These are phyloP conservation scores for Drosophila arawakana DNA, from an alignment of 1,140 invertebrate species.

Conservation along the genomic window DNA sequence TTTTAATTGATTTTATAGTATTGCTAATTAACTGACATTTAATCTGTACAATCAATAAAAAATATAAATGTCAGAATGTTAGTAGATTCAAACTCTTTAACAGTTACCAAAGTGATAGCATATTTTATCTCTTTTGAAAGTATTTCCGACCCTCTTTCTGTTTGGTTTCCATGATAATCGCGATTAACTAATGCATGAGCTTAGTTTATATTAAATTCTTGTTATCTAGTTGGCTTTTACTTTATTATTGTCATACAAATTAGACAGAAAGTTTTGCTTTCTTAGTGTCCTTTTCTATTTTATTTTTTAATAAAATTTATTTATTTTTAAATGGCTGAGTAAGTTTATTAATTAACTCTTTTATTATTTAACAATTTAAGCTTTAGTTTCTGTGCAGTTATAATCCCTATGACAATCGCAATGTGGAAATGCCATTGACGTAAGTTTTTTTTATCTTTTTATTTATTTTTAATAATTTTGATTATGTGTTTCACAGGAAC, in stretches of 20 bases:
- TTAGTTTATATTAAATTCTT: neutral
- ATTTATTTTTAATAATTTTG: neutral
- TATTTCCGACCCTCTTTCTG: too few species aligned
- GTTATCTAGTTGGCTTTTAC: neutral
- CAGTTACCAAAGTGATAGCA: too few species aligned
- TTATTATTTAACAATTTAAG: neutral
- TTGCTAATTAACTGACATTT: too few species aligned
- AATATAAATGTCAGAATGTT: too few species aligned
- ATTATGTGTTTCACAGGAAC: constrained; percentile 7
- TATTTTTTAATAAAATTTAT: neutral
- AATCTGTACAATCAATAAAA: too few species aligned
- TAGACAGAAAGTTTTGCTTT: neutral
- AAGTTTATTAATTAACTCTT: neutral
- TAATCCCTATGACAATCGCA: constrained; percentile 48
- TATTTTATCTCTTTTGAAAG: too few species aligned
- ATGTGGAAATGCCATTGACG: constrained; percentile 34
- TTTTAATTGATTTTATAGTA: too few species aligned
- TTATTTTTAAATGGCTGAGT: constrained; percentile 7
- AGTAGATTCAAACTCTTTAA: too few species aligned
- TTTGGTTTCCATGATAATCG: too few species aligned
- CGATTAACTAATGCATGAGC: too few species aligned
- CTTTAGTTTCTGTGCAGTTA: neutral
- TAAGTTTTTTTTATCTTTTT: constrained; percentile 13
- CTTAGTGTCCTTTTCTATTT: neutral
- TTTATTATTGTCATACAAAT: neutral